Base-by-base conservation (phyloP, 2,113 vertebrate species). In the Crotophaga sulcirostris region DNA sequence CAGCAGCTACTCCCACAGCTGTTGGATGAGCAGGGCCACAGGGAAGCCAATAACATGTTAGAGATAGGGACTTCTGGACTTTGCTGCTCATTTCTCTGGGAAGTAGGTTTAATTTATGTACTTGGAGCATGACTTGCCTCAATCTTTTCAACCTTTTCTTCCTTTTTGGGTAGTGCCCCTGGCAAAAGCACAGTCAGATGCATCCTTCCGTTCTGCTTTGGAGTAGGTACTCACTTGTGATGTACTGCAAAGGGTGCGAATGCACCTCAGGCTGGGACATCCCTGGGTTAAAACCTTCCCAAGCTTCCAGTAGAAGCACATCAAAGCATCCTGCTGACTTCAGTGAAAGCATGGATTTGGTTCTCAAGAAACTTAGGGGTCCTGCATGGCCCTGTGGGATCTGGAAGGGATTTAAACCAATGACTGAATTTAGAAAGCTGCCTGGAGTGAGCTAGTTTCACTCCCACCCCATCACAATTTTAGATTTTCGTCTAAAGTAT, bases 401-500 rank as follows among this genome's bases (percentile, higher is more conserved):
- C 58, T 95, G 77, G 66, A 66, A 72, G 49, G 47, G 47, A n/a
- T 72, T 87, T 78, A 49, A 92, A 88, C 60, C 52, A 34, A 31
- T 21, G 60, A 55, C 70, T 90, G 72, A 64, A 89, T 81, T 84
- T 88, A 95, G 83, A 94, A 95, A 78, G 89, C 76, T 42, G 52
- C 88, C 79, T 89, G 68, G 76, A 89, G 40, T 3, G 26, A 87
- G 33, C 29, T 90, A 58, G 45, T 95, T 93, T 86, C 62, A 7
- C 2, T 86, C 59, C 44, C 52, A 82, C 6, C 31, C 74, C 16
- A 2, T 74, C 58, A 63, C 70, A 82, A 51, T 89, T 95, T 92
- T 86, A 91, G 90, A 72, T 94, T 92, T 88, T 70, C 17, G 69
- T 94, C 73, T 93, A 45, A 45, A 84, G 82, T 87, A 70, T 79